Conservation (phyloP, 2,113 vertebrate genomes). For the Arothron firmamentum region DNA sequence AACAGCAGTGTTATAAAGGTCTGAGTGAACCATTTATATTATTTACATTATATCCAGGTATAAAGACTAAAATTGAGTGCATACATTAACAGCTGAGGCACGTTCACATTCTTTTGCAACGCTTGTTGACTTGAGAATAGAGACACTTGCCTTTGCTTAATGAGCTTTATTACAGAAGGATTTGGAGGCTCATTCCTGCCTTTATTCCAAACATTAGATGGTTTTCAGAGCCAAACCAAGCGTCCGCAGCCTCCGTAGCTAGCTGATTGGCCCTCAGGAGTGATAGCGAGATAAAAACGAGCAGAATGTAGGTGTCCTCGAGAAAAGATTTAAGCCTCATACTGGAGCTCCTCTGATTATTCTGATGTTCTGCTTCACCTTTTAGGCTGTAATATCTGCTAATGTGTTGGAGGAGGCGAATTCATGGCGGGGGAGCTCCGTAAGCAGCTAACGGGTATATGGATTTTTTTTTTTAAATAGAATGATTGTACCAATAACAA, state of each 20-base stretch:
- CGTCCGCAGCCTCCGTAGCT: slow-evolving; percentile 32
- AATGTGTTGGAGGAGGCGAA: background rate
- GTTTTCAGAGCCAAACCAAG: background rate
- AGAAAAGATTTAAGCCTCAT: background rate
- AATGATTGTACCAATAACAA: too few species aligned
- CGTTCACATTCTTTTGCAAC: too few species aligned
- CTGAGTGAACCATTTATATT: too few species aligned
- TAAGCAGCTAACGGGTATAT: background rate
- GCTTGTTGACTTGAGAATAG: too few species aligned
- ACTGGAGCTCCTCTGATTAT: background rate
- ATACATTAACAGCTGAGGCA: too few species aligned
- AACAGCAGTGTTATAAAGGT: too few species aligned
- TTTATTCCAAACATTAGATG: background rate
- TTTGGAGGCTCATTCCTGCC: background rate
- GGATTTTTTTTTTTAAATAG: too few species aligned
- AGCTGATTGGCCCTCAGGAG: slow-evolving; percentile 32
- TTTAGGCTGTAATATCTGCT: background rate
- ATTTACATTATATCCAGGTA: too few species aligned
- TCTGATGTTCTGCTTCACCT: background rate
- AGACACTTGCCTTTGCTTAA: slow-evolving; percentile 28
- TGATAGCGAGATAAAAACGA: slow-evolving; percentile 8
- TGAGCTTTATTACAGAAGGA: slow-evolving; percentile 32
- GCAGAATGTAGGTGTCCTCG: background rate
- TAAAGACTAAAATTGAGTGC: too few species aligned
- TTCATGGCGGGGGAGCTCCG: background rate